Evolutionary conservation across 2,113 vertebrate genomes (phyloP).

Genomic region (Casuarius casuarius): DNA sequence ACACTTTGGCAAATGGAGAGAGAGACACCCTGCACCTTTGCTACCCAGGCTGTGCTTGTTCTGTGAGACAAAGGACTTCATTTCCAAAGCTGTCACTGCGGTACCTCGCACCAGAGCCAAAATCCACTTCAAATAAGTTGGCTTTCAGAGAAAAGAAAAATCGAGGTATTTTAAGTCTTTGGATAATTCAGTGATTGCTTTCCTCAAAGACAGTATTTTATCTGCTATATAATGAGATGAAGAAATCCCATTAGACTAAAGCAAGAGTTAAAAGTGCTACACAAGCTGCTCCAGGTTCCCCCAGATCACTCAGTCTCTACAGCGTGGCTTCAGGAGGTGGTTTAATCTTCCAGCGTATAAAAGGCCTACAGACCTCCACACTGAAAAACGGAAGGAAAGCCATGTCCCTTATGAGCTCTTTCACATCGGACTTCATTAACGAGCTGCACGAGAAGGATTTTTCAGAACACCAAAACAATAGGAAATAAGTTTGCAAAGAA

Average conservation of each 20-base stretch:
- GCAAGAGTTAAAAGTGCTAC: constrained; percentile 13
- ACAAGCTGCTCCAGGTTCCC: constrained; percentile 9
- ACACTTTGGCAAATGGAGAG: neutral
- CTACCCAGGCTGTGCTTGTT: neutral
- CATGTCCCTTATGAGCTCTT: neutral
- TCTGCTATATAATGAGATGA: constrained; percentile 17
- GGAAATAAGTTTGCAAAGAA: neutral
- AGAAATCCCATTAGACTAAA: constrained; percentile 37
- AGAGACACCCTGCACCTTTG: neutral
- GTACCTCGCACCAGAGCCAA: neutral
- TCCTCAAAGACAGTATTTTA: constrained; percentile 36
- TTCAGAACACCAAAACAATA: neutral
- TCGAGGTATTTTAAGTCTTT: neutral
- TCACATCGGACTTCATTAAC: neutral
- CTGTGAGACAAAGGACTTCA: neutral
- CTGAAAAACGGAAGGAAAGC: neutral
- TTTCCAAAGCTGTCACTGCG: neutral
- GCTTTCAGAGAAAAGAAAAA: neutral
- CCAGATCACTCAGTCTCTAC: neutral
- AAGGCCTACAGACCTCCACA: neutral
- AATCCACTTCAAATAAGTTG: neutral
- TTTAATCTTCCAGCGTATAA: constrained; percentile 26
- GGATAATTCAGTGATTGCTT: neutral
- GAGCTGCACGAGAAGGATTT: neutral
- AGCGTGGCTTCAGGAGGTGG: neutral